Conservation (phyloP, 2,888 invertebrate genomes). For the Atrina japonica region DNA sequence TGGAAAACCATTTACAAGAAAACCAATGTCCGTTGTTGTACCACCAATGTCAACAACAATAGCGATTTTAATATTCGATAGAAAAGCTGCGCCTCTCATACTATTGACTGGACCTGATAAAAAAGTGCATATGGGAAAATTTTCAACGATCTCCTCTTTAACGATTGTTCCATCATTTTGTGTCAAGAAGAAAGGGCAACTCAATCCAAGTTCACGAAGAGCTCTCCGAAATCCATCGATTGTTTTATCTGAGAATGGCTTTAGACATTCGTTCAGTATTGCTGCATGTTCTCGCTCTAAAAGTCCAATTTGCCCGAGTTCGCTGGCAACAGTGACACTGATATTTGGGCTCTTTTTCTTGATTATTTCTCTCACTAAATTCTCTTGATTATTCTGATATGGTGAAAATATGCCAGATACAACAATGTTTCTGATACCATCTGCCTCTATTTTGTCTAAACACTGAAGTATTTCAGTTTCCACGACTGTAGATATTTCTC, state of each 20-base stretch:
- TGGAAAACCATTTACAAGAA: conserved; percentile 74
- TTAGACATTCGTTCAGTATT: conserved; percentile 76
- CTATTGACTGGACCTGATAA: conserved; percentile 79
- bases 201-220: conserved; percentile 60
- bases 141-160: conserved; percentile 63
- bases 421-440: conserved; percentile 66
- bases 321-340: conserved; percentile 70
- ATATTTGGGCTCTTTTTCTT: conserved; percentile 56
- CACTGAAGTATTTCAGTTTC: conserved; percentile 60
- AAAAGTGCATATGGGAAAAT: conserved; percentile 73
- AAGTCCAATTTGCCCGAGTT: conserved; percentile 74
- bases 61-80: conserved; percentile 68
- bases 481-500: conserved; percentile 61
- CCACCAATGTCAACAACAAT: conserved; percentile 78
- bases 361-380: conserved; percentile 57
- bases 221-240: conserved; percentile 66
- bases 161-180: conserved; percentile 78
- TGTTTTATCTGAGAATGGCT: conserved; percentile 68
- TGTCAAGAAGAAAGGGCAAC: conserved; percentile 75
- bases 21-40: conserved; percentile 76
- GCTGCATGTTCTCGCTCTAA: conserved; percentile 78
- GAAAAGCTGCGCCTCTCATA: conserved; percentile 77
- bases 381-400: conserved; percentile 67
- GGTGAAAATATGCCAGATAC: conserved; percentile 75
- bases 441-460: conserved; percentile 47